Evolutionary conservation across 2,888 invertebrate species (phyloP), one percentile per base, ranked within the genome.

Genomic region (Chalcis sispes): DNA sequence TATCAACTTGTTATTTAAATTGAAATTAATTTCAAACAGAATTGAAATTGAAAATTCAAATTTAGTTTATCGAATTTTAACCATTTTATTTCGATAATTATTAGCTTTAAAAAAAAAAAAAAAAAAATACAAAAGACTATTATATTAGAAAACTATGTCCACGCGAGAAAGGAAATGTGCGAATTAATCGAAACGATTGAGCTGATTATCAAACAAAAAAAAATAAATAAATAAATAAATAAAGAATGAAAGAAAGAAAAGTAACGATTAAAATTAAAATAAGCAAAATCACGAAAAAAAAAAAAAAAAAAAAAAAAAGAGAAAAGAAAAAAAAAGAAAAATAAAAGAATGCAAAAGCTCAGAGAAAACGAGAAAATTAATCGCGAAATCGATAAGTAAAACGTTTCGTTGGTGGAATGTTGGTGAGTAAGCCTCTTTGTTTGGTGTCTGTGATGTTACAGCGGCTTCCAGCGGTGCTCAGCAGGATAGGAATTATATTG

Each of bases 401-500:
- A 18, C 72, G 42, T 64, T 46, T 84, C 82, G 84, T 85, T 86
- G 87, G 85, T 86, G 86, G 84, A 87, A 86, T 81, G 82, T 85
- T 87, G 88, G 88, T 87, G 88, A 88, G 88, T 88, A 88, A 88
- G 88, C 85, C 83, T 88, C 86, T 88, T 88, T 88, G 88, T 88
- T 88, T 88, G 88, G 88, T 88, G 87, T 88, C 87, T 88, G 87
- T 88, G 87, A 88, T 88, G 88, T 88, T 95, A 91, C 95, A 96
- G 96, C 95, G 95, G 92, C 95, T 96, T 92, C 96, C 96, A 92
- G 95, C 95, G 93, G 95, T 96, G 91, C 95, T 96, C 93, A 95
- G 95, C 95, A 94, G 96, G 93, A 95, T 96, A 94, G 96, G 96
- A 94, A 95, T 96, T 91, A 95, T 96, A 93, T 95, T 96, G 94